Conservation (phyloP, 1,140 invertebrate species). For the Scaptodrosophila lebanonensis region DNA sequence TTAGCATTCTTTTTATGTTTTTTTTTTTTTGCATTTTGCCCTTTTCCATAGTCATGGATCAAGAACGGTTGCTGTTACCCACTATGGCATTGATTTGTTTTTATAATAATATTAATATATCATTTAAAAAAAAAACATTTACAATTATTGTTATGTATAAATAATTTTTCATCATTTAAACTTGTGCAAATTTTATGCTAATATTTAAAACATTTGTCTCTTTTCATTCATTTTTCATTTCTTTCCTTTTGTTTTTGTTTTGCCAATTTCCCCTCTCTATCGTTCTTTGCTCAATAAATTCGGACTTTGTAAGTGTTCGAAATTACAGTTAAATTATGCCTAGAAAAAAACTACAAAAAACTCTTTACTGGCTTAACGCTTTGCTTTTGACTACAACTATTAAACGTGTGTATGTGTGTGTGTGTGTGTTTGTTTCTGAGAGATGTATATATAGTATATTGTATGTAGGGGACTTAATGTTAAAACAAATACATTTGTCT, state of each 20-base stretch:
- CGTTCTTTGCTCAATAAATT: slow-evolving; percentile 51
- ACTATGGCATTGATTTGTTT: too few relatives aligned
- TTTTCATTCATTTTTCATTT: not conserved
- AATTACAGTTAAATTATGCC: slow-evolving; percentile 62
- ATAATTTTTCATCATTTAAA: too few relatives aligned
- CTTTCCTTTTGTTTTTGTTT: slow-evolving; percentile 1
- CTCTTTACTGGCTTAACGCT: slow-evolving; percentile 1
- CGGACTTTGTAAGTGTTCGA: slow-evolving; percentile 68
- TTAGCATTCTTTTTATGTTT: slow-evolving; percentile 21
- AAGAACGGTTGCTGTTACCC: too few relatives aligned
- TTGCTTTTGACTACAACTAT: slow-evolving; percentile 16
- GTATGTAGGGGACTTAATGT: too few relatives aligned
- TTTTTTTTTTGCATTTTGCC: slow-evolving; percentile 5
- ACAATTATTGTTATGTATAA: not conserved
- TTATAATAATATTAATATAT: too few relatives aligned
- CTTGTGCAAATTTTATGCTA: not conserved
- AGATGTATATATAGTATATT: too few relatives aligned
- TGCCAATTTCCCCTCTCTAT: too few relatives aligned
- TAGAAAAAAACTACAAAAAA: slow-evolving; percentile 63
- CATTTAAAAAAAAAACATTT: not conserved
- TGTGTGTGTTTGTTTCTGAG: slow-evolving; percentile 12
- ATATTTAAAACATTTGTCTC: too few relatives aligned
- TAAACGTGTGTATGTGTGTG: slow-evolving; percentile 2
- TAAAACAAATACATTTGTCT: too few relatives aligned
- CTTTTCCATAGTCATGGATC: not conserved